Evolutionary conservation across 2,888 invertebrate species (phyloP).

Genomic region (Spialia ferax): DNA sequence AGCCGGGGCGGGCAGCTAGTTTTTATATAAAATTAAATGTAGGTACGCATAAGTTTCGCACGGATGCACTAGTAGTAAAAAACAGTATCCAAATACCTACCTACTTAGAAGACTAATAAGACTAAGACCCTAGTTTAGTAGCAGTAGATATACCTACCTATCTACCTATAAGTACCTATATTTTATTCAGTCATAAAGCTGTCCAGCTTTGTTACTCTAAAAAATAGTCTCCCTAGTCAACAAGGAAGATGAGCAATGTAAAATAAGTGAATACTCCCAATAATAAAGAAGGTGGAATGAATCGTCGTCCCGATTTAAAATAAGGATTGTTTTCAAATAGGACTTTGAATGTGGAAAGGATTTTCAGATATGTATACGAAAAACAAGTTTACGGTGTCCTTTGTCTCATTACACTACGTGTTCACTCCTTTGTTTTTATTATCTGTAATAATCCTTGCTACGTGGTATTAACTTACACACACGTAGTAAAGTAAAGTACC

Average conservation of each 20-base stretch:
- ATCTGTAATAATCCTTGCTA: neutral
- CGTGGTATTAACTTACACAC: neutral
- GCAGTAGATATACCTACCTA: too few species aligned
- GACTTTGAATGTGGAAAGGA: conserved; percentile 54
- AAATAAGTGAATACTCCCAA: conserved; percentile 62
- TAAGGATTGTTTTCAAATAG: conserved; percentile 64
- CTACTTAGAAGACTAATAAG: too few species aligned
- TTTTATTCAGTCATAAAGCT: neutral
- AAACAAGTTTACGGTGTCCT: neutral
- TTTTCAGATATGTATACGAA: neutral
- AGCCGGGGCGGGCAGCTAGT: too few species aligned
- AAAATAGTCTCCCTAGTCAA: neutral
- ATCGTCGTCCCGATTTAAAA: conserved; percentile 69
- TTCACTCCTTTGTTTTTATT: too few species aligned
- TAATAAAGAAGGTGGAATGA: conserved; percentile 65
- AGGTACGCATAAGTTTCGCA: too few species aligned
- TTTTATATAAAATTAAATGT: too few species aligned
- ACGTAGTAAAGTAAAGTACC: neutral
- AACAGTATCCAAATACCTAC: too few species aligned
- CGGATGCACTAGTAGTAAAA: too few species aligned
- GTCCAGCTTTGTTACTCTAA: neutral
- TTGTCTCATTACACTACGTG: neutral
- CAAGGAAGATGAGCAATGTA: conserved; percentile 64
- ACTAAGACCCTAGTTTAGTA: too few species aligned
- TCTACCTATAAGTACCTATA: too few species aligned